Evolutionary conservation across 2,113 vertebrate genomes (phyloP), one percentile per base, ranked within the genome.

Genomic region (Melanocharis versteri): DNA sequence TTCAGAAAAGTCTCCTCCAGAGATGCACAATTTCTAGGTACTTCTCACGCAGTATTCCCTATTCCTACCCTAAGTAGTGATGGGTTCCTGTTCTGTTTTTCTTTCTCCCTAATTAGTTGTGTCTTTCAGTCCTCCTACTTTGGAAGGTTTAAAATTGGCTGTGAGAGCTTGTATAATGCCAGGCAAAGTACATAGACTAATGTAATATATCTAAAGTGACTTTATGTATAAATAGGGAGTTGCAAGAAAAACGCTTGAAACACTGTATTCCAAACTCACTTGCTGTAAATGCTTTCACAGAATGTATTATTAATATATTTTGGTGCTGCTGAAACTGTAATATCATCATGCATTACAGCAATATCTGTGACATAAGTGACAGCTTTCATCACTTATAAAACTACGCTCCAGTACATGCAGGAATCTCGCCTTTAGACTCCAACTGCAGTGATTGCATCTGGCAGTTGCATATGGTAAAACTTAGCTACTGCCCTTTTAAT

Each of bases 391-490:
- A 11, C 96, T 94, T 96, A 94, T 95, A 96, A 98, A 91, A 95
- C 83, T 77, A n/a, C 10, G 18, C 94, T 96, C 92, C 56, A 37
- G 87, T 94, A 94, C 90, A 80, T 87, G 96, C 79, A 93, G 90
- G 95, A 93, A 93, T 44, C 7, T 95, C 7, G 77, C 97, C 97
- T 96, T 97, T 96, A 97, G 94, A 96, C 88, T 96, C 97, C 57
- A 64, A 92, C 91, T 92, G 93, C 93, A 84, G 7, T 96, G 96
- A 97, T 98, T 97, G 91, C 96, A 96, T 97, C 97, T 98, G 97
- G 96, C 97, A 97, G 66, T 40, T 93, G 93, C 97, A 97, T 98
- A 98, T 97, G 98, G 98, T 93, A 56, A 95, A 97, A 96, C 83
- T 97, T 96, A 92, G 92, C 95, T 97, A 83, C 40, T 84, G 95